phyloP scores from a whole-genome alignment of 2,797 vertebrate species.

The Oryzias sinensis region DNA sequence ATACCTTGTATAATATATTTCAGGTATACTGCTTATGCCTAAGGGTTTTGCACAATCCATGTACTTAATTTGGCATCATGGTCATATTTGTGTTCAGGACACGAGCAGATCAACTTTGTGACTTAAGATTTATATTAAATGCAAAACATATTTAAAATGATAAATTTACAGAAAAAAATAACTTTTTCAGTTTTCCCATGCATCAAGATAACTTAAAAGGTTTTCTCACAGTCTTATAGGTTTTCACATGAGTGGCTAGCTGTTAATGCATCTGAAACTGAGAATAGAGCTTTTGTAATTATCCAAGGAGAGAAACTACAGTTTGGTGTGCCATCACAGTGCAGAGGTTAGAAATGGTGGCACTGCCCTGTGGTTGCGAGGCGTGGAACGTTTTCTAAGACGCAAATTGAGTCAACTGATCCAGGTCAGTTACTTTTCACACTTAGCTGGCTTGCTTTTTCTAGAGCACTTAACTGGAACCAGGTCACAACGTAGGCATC shows the following conservation, averaged over 20 bases:
- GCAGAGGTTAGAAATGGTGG: slow-evolving; percentile 61
- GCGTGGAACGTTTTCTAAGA: slow-evolving; percentile 70
- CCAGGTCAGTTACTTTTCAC: slow-evolving; percentile 77
- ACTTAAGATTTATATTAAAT: too few relatives aligned
- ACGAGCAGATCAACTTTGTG: too few relatives aligned
- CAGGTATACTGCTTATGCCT: too few relatives aligned
- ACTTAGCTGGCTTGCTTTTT: slow-evolving; percentile 66
- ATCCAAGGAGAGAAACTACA: slow-evolving; percentile 18
- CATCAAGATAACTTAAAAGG: not conserved
- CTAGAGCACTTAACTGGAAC: slow-evolving; percentile 72
- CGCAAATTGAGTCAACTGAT: slow-evolving; percentile 78
- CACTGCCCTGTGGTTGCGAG: slow-evolving; percentile 45
- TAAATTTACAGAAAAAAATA: not conserved
- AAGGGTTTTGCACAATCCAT: too few relatives aligned
- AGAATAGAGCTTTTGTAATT: slow-evolving; percentile 6
- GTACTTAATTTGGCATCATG: too few relatives aligned
- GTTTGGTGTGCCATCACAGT: slow-evolving; percentile 23
- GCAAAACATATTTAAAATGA: too few relatives aligned
- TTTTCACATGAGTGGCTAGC: slow-evolving; percentile 10
- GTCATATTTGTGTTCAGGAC: too few relatives aligned
- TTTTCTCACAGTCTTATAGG: not conserved
- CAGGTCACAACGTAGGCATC: slow-evolving; percentile 31
- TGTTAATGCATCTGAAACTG: slow-evolving; percentile 14
- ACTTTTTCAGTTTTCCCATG: not conserved
- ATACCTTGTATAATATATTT: too few relatives aligned